Evolutionary conservation across 1,140 invertebrate species (phyloP).

Genomic region (Hylaeus anthracinus): DNA sequence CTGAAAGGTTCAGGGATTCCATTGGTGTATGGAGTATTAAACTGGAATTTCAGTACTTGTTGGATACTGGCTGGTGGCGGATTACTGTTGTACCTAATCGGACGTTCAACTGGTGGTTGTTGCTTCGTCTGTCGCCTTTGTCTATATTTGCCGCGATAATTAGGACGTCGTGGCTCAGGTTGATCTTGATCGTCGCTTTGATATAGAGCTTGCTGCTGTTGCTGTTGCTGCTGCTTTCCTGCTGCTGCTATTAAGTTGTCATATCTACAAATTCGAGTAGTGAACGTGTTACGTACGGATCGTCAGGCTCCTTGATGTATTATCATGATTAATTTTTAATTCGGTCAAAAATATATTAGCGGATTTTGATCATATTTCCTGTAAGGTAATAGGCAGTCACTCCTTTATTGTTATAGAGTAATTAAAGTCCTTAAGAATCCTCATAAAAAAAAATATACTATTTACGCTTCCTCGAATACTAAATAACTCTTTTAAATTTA

Average conservation of each 20-base stretch:
- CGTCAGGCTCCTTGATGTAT: too few relatives aligned
- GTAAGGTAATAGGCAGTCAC: too few relatives aligned
- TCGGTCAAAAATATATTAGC: too few relatives aligned
- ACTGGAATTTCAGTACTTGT: conserved; percentile 75
- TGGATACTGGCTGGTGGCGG: conserved; percentile 72
- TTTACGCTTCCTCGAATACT: too few relatives aligned
- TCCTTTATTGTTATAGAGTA: too few relatives aligned
- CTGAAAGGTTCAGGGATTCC: conserved; percentile 77
- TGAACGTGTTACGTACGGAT: neutral
- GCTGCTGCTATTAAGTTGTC: conserved; percentile 61
- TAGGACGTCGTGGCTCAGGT: conserved; percentile 34
- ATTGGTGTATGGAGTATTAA: conserved; percentile 77
- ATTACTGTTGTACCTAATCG: conserved; percentile 62
- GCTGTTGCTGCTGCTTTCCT: conserved; percentile 51
- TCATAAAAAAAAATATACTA: too few relatives aligned
- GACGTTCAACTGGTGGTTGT: conserved; percentile 64
- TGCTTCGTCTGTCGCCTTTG: conserved; percentile 56
- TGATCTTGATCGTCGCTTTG: neutral
- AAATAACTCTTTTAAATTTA: too few relatives aligned
- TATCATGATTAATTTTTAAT: too few relatives aligned
- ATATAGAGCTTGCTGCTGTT: conserved; percentile 14
- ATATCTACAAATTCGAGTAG: conserved; percentile 59
- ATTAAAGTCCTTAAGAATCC: too few relatives aligned
- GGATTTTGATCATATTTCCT: too few relatives aligned
- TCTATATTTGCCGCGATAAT: conserved; percentile 47